Evolutionary conservation across 2,888 invertebrate genomes (phyloP), one percentile per base, ranked within the genome.

Genomic region (Ametastegia equiseti): DNA sequence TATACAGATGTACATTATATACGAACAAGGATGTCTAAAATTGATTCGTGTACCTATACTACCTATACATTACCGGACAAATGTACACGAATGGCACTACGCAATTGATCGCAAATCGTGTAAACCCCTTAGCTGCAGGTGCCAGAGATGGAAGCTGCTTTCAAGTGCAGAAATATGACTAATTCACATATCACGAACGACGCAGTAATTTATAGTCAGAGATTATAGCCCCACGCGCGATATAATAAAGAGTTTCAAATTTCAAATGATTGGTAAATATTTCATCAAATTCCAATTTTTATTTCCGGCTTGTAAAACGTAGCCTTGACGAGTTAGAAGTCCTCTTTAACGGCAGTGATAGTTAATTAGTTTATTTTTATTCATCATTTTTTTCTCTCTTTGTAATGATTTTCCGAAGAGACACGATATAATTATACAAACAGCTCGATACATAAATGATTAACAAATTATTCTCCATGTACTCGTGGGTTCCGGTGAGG

Each of bases 11-110:
- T n/a, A n/a, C n/a, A n/a, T n/a, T n/a, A 63, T 30, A 81, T 67
- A 81, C 81, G 77, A 82, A 82, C 83, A 80, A 83, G 80, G 71
- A 84, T 82, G 83, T 83, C 82, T 84, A n/a, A n/a, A n/a, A 83
- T 81, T 57, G 81, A 82, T 75, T 82, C 82, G 83, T 84, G 81
- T 82, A 80, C 77, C 73, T 82, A 67, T 11, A 39, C 36, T 30
- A 60, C 2, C n/a, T 39, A 33, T 3, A 39, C 39, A 60, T 60
- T 27, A 42, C 42, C 5, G 54, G n/a, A n/a, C 54, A n/a, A 54
- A 13, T 54, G 15, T 54, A 54, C 15, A n/a, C 4, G 54, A 42
- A 5, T 42, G 42, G 42, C 9, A 42, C 33, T 33, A n/a, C 27
- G 33, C n/a, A n/a, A n/a, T 63, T 33, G 15, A 63, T n/a, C n/a